These are phyloP conservation scores for Cichlasoma orientale DNA, from an alignment of 2,797 vertebrate genomes.

Conservation along the genomic window DNA sequence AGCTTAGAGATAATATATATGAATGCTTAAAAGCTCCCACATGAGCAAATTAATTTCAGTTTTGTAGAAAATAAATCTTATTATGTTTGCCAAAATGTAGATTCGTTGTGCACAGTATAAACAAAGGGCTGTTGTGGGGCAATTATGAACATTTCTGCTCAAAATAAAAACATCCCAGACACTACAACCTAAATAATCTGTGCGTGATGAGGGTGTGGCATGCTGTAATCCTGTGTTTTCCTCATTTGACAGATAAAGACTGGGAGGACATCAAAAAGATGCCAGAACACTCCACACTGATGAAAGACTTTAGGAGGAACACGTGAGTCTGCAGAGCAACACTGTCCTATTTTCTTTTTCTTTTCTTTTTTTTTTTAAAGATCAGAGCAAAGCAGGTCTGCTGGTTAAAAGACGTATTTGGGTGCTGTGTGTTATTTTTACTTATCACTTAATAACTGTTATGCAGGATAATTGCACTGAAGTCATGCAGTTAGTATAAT, in stretches of 20 bases:
- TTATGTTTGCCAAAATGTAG: background rate
- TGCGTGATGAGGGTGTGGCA: slow-evolving; percentile 26
- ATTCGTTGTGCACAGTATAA: background rate
- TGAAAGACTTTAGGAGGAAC: slow-evolving; percentile 99
- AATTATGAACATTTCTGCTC: slow-evolving; percentile 5
- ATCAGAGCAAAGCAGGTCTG: slow-evolving; percentile 21
- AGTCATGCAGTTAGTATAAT: background rate
- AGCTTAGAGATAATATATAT: background rate
- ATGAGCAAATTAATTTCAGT: background rate
- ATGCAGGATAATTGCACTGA: background rate
- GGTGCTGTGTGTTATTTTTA: background rate
- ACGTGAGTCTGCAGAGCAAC: slow-evolving; percentile 86
- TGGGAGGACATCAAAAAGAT: slow-evolving; percentile 99
- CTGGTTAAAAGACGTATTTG: background rate
- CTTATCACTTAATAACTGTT: background rate
- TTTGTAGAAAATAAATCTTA: background rate
- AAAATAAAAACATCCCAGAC: slow-evolving; percentile 29
- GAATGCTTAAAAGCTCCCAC: background rate
- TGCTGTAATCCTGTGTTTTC: slow-evolving; percentile 54
- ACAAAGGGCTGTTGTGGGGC: background rate
- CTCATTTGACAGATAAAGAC: slow-evolving; percentile 93
- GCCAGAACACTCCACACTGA: slow-evolving; percentile 99
- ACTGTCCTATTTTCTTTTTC: slow-evolving; percentile 46
- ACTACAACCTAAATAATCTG: slow-evolving; percentile 39
- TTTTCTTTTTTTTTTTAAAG: slow-evolving; percentile 21